Evolutionary conservation across 35 echinoderm and acorn worm species (phyloP).

Genomic region (Hemicentrotus pulcherrimus): DNA sequence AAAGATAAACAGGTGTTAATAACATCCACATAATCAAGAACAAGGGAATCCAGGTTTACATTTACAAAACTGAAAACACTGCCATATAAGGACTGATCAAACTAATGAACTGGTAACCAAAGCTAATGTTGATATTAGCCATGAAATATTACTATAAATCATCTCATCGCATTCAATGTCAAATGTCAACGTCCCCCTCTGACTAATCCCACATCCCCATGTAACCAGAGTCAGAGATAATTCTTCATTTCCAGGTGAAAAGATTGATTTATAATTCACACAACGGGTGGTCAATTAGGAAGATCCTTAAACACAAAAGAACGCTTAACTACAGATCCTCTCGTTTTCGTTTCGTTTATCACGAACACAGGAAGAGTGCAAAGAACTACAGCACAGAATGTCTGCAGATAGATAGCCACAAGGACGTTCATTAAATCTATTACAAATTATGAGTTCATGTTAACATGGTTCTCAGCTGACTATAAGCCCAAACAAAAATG

Average conservation of each 20-base stretch:
- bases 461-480: too few species aligned
- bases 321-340: background rate
- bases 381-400: background rate
- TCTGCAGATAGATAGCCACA: background rate
- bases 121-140: background rate
- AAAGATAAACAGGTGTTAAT: too few species aligned
- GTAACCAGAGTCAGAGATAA: background rate
- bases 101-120: background rate
- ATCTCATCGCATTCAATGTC: background rate
- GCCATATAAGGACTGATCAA: background rate
- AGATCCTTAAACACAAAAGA: background rate
- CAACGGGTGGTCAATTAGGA: background rate
- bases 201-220: background rate
- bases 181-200: background rate
- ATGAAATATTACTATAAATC: background rate
- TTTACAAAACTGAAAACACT: background rate
- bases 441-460: too few species aligned
- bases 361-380: background rate
- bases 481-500: too few species aligned
- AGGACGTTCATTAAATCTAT: too few species aligned
- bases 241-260: background rate
- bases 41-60: too few species aligned
- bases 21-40: too few species aligned
- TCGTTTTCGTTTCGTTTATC: background rate
- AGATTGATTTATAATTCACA: slow-evolving; percentile 14